Base-by-base conservation (phyloP, 2,888 invertebrate species). In the Drosophila sordidapex region DNA sequence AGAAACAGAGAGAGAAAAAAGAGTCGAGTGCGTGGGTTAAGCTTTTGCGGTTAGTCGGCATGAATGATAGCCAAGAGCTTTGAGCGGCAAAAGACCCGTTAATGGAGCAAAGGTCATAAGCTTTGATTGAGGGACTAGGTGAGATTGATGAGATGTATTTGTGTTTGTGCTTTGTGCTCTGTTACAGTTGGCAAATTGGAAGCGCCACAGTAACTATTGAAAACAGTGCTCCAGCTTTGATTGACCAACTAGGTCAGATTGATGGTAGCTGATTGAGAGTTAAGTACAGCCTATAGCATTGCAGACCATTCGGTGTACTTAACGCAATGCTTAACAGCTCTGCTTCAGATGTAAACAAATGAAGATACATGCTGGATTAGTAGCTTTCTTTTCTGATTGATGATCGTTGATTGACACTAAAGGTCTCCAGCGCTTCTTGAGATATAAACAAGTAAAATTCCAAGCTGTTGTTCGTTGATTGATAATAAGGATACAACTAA, bases 41-140 rank as follows among this genome's bases (percentile, higher is more conserved):
- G 81, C 78, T 80, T 49, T 52, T 70, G 77, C 67, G 81, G 77
- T 64, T 76, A 54, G 46, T 51, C 21, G 57, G 66, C 80, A 53
- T 75, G 59, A 77, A 62, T 70, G 59, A 65, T 61, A 21, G 56
- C 64, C 36, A 54, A 51, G 59, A 63, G 80, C 76, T 76, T 76
- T 64, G 71, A 27, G 38, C 71, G 36, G 46, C 29, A 67, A 80
- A 80, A 80, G 66, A 56, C 57, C 52, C 31, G 57, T 62, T 61
- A 58, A 62, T 75, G 54, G 49, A 35, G 56, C 67, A 70, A 43
- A 68, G 76, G 79, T 76, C 68, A 79, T 63, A 62, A 51, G 75
- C 75, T 66, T 60, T 61, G 76, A 80, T 76, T 79, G 40, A 75
- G 43, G 36, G 6, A 61, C 52, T 29, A 40, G 63, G 11, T 58